Percentiles rank a stretch among this genome's conserved stretches.
These are phyloP conservation scores for Steinernema hermaphroditum DNA, from an alignment of 2,888 invertebrate species.

Conservation along the genomic window DNA sequence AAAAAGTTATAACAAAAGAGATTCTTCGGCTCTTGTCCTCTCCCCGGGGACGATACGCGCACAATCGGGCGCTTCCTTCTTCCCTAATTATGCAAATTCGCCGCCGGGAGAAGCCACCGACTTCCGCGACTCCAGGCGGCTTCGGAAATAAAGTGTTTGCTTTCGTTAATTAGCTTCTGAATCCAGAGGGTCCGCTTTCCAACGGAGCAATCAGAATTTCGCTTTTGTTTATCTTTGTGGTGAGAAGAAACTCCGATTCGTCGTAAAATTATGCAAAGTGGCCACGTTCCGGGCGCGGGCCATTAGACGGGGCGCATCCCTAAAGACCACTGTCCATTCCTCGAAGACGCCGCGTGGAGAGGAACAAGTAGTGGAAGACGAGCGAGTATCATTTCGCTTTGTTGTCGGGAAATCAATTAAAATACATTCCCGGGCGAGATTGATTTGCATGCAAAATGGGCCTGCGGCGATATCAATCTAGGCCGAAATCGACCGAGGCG, in stretches of 20 bases:
- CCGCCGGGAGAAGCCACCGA: neutral
- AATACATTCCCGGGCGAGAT: slow-evolving; percentile 28
- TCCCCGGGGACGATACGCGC: slow-evolving; percentile 9
- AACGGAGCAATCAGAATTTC: neutral
- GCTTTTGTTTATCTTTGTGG: neutral
- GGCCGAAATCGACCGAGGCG: neutral
- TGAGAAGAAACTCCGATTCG: neutral
- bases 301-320: slow-evolving; percentile 24
- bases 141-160: neutral
- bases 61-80: neutral
- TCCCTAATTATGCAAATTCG: slow-evolving; percentile 24
- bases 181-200: no score
- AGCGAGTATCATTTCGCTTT: slow-evolving; percentile 29
- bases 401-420: slow-evolving; percentile 31
- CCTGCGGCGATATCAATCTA: slow-evolving; percentile 25
- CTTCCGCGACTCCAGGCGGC: neutral
- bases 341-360: neutral
- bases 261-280: slow-evolving; percentile 30
- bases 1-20: slow-evolving; percentile 29
- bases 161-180: neutral
- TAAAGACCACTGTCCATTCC: slow-evolving; percentile 23
- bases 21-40: neutral
- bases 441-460: slow-evolving; percentile 30
- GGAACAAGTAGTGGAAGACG: slow-evolving; percentile 20
- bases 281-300: neutral